Evolutionary conservation across 2,888 invertebrate species (phyloP), one percentile per base, ranked within the genome.

Genomic region (Drosophila colorata): DNA sequence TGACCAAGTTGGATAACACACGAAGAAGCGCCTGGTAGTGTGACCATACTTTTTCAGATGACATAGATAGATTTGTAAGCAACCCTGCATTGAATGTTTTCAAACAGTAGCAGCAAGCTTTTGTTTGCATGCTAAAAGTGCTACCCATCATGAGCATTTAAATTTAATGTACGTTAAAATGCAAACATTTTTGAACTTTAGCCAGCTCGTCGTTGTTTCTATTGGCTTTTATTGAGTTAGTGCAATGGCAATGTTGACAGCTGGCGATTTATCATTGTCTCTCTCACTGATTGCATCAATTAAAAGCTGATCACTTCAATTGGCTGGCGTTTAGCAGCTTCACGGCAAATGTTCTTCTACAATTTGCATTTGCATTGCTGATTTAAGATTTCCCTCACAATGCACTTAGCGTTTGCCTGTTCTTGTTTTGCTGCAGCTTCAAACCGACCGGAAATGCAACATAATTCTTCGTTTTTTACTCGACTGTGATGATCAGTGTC

Each of bases 401-500:
- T 69, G n/a, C n/a, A n/a, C n/a, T n/a, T n/a, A n/a, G n/a, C n/a
- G n/a, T n/a, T n/a, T n/a, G n/a, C n/a, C n/a, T n/a, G 25, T 44
- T 60, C 40, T 43, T 55, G n/a, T 28, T 40, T 47, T 47, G 20
- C 18, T 73, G n/a, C 63, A 55, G 59, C 33, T 65, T 58, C 71
- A 77, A 74, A 48, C 56, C 56, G 41, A 70, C 59, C 89, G 86
- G 89, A 86, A 79, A 89, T 83, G 89, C 80, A 82, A 67, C 80
- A 77, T 75, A 88, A 87, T 86, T 86, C 90, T 80, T 65, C 38
- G 57, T 48, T 48, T 78, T 75, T 74, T 74, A 70, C 65, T 71
- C 80, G 72, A 82, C 88, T 89, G 79, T 88, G 90, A 88, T 90
- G 90, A 90, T 90, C 91, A 89, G 89, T 90, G 87, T 90, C 89